Evolutionary conservation across 2,888 invertebrate genomes (phyloP), one percentile per base, ranked within the genome.

Genomic region (Eurytoma adleriae): DNA sequence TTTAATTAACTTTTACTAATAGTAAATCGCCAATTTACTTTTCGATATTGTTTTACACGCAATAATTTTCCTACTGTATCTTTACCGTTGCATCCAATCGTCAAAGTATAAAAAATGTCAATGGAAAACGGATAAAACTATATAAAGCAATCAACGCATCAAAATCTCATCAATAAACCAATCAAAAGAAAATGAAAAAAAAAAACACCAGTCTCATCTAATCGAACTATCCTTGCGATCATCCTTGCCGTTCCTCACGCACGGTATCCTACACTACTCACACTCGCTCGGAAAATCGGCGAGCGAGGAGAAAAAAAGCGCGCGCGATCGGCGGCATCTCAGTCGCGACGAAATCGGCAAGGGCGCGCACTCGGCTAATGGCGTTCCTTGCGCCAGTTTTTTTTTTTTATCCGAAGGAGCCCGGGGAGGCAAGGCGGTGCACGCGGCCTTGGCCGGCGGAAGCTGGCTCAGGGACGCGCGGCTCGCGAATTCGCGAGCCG

Each of bases 401-500:
- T 62, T 56, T 40, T 40, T 40, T 40, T 40, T 24, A 24, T 24
- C 48, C 24, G 56, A 54, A 40, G 18, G 24, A 27, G 56, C 56
- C 30, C 54, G n/a, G 40, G 3, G 70, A 57, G 54, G 27, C 12
- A n/a, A 69, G 24, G 40, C 16, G 59, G 61, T 10, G 14, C 59
- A 57, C 18, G 69, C 68, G 79, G 83, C 85, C 85, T 85, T 84
- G 83, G 82, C 80, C 82, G 70, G 80, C 56, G 80, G 85, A 88
- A 88, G 88, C 86, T 87, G 85, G 88, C 86, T 85, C 88, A 88
- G 85, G 88, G 88, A 85, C 85, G 84, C 80, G 69, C 85, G 76
- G 83, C 82, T 84, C 40, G 83, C 86, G 84, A 85, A 88, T 87
- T 87, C 85, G 84, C 84, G 81, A 83, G 61, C 20, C 20, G 54